Evolutionary conservation across 2,113 vertebrate species (phyloP).

Genomic region (Leptobrachium ailaonicum): DNA sequence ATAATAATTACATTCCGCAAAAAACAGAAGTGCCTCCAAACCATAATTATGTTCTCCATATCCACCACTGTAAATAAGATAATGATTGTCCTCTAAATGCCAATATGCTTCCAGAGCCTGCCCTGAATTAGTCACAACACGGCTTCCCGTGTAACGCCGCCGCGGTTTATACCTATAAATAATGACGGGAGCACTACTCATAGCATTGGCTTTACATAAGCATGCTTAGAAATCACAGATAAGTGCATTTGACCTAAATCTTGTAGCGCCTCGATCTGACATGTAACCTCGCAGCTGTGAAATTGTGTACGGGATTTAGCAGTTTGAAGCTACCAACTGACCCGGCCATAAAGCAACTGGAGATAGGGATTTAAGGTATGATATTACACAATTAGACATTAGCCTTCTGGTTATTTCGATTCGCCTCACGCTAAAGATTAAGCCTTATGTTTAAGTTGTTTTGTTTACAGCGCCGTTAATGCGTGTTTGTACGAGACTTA

Average conservation of each 20-base stretch:
- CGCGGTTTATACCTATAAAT: constrained; percentile 62
- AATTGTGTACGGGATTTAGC: constrained; percentile 75
- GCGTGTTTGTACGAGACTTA: constrained; percentile 57
- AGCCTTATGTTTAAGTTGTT: constrained; percentile 69
- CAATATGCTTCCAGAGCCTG: constrained; percentile 39
- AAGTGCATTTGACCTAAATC: constrained; percentile 81
- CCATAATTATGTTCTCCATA: background rate
- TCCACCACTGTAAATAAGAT: background rate
- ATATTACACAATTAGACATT: constrained; percentile 79
- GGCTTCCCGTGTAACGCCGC: constrained; percentile 56
- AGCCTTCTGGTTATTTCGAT: constrained; percentile 70
- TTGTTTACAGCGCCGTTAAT: constrained; percentile 61
- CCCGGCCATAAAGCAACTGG: constrained; percentile 70
- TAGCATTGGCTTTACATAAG: constrained; percentile 75
- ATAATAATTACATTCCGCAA: background rate
- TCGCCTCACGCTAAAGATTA: constrained; percentile 63
- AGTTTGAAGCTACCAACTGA: constrained; percentile 75
- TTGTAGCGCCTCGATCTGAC: constrained; percentile 72
- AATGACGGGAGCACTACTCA: constrained; percentile 65
- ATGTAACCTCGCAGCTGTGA: constrained; percentile 74
- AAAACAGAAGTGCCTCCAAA: background rate
- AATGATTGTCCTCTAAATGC: background rate
- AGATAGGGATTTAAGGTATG: constrained; percentile 74
- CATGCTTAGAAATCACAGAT: constrained; percentile 78
- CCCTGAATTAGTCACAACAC: constrained; percentile 55